These are phyloP conservation scores for Cichlasoma orientale DNA, from an alignment of 2,797 vertebrate genomes.

Conservation along the genomic window DNA sequence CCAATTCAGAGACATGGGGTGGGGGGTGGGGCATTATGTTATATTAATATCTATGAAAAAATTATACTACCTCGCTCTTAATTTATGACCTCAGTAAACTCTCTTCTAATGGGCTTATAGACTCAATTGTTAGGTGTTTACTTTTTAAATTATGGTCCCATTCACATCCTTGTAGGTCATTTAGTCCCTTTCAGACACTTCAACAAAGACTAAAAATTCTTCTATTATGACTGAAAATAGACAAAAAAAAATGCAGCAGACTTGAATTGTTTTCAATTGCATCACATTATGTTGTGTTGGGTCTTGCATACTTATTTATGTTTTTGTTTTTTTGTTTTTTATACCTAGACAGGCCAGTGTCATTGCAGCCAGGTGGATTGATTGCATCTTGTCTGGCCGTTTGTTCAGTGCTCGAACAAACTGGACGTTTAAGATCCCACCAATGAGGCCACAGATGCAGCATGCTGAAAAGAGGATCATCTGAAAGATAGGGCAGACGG, in stretches of 20 bases:
- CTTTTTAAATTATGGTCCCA: background rate
- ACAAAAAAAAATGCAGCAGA: background rate
- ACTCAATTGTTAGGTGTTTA: background rate
- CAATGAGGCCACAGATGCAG: constrained; percentile 98
- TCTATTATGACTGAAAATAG: background rate
- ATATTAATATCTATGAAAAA: background rate
- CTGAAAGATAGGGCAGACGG: constrained; percentile 67
- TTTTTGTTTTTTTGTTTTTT: background rate
- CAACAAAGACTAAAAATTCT: background rate
- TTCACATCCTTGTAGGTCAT: background rate
- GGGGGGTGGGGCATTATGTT: background rate
- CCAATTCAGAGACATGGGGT: background rate
- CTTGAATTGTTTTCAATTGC: background rate
- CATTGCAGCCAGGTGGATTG: constrained; percentile 93
- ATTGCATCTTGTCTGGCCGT: constrained; percentile 85
- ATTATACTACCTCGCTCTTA: background rate
- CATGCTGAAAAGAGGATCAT: constrained; percentile 99
- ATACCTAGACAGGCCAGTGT: constrained; percentile 91
- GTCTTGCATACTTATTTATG: background rate
- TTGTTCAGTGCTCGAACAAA: constrained; percentile 94
- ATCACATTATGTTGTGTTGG: background rate
- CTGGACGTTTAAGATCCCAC: constrained; percentile 98
- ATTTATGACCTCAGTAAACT: background rate
- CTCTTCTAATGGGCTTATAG: background rate
- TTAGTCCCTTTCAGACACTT: background rate